Percentiles rank a stretch among this genome's conserved stretches.
Conservation (phyloP, 2,888 invertebrate genomes). For the Netelia fuscicornis region DNA sequence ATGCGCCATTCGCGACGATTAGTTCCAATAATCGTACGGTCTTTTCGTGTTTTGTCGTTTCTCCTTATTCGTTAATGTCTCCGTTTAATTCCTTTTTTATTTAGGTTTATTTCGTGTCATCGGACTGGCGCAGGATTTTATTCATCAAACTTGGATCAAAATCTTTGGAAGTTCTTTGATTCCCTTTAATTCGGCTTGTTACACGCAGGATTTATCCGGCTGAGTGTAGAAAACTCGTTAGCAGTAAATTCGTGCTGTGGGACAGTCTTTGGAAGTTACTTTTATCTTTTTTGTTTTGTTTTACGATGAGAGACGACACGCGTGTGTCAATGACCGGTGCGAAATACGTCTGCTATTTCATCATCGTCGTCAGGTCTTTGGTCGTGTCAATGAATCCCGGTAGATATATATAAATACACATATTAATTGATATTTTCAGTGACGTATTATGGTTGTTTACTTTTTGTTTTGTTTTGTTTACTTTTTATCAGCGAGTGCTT, state of each 20-base stretch:
- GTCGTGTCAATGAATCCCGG: conserved; percentile 55
- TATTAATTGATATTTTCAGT: conserved; percentile 34
- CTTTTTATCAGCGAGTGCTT: conserved; percentile 43
- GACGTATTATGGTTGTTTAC: background rate
- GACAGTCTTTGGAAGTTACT: conserved; percentile 64
- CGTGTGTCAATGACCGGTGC: conserved; percentile 8
- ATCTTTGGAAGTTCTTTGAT: conserved; percentile 66
- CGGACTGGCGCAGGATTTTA: conserved; percentile 46
- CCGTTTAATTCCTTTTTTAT: conserved; percentile 2
- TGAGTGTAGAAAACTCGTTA: conserved; percentile 63
- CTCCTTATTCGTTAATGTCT: conserved; percentile 7
- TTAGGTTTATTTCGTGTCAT: conserved; percentile 34
- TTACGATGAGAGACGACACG: conserved; percentile 34
- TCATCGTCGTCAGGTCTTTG: conserved; percentile 48
- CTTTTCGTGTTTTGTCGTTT: conserved; percentile 21
- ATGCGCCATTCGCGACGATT: conserved; percentile 41
- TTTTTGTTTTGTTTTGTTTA: background rate
- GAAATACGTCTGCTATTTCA: conserved; percentile 7
- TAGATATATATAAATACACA: conserved; percentile 7
- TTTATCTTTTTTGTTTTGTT: background rate
- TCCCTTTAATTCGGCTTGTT: conserved; percentile 69
- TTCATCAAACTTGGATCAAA: conserved; percentile 39
- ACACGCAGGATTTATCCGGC: conserved; percentile 54
- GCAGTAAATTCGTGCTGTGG: conserved; percentile 64
- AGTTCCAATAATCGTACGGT: conserved; percentile 45